Base-by-base conservation (phyloP, 2,888 invertebrate species). In the Ectemnius continuus region DNA sequence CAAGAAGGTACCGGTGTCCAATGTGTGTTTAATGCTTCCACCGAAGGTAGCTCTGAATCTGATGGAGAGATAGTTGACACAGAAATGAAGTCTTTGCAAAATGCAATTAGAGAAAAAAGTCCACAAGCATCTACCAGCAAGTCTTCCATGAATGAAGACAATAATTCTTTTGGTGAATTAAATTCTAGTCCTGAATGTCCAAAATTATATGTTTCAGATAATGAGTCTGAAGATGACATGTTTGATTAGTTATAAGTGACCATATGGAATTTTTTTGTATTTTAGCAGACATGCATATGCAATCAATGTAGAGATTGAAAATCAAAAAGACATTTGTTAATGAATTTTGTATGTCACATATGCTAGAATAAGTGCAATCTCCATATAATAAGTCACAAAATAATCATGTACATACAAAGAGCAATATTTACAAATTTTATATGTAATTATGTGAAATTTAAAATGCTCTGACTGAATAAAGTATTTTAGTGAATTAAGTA, bases 1-100 rank as follows among this genome's bases (percentile, higher is more conserved):
- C 18, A 61, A 28, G 56, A 67, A 4, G 36, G 64, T 26, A 16
- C 36, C 8, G 26, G 61, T 20, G 66, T 58, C 11, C 67, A 76
- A 1, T 28, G 70, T 2, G 52, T 70, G 11, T 84, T 75, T 66
- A 78, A 86, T n/a, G 61, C 48, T 28, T 46, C 52, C 5, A 86
- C 86, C 5, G 78, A 78, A 23, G 52, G 1, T 14, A 20, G 2
- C 20, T 36, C 36, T 0, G 8, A 36, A 11, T 70, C 76, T n/a
- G 75, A 79, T n/a, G 52, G 13, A 4, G 81, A 78, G 8, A 26
- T 36, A 2, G 36, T 36, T 8, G 36, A 36, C 6, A 8, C 36
- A 6, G 36, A 36, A 36, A 36, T 6, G 5, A 36, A 36, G 2
- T 11, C 36, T 6, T 36, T 36, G 36, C 36, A 36, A 36, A 36